phyloP scores from a whole-genome alignment of 1,140 invertebrate species.

The Bicyclus anynana region DNA sequence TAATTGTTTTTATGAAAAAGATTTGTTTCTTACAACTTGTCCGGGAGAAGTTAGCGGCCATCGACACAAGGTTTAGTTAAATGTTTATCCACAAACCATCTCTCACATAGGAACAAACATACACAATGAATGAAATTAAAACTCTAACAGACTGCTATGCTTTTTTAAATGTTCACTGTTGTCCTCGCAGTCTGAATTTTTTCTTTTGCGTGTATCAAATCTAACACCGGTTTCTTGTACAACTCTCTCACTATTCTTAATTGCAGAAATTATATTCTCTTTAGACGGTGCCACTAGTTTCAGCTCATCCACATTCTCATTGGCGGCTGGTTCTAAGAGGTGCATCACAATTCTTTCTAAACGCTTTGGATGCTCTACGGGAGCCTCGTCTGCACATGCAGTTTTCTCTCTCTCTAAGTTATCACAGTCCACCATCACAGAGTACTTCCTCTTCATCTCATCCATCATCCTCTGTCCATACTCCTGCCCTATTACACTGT shows the following conservation, averaged over 20 bases:
- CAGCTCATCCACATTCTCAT: conserved; percentile 52
- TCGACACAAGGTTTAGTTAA: too few species aligned
- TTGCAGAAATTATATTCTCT: conserved; percentile 67
- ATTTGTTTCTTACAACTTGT: too few species aligned
- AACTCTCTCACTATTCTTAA: conserved; percentile 67
- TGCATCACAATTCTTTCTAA: conserved; percentile 83
- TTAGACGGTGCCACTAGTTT: conserved; percentile 63
- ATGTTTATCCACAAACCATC: too few species aligned
- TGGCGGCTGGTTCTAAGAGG: conserved; percentile 80
- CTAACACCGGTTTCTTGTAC: conserved; percentile 61
- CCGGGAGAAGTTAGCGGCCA: too few species aligned
- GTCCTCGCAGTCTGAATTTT: conserved; percentile 48
- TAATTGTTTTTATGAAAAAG: too few species aligned
- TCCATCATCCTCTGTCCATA: conserved; percentile 83
- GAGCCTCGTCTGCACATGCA: conserved; percentile 62
- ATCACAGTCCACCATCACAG: conserved; percentile 80
- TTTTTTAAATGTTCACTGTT: conserved; percentile 54
- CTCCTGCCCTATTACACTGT: conserved; percentile 85
- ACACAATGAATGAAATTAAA: too few species aligned
- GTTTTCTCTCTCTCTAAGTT: conserved; percentile 43
- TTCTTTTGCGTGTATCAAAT: conserved; percentile 65
- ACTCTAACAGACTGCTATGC: conserved; percentile 41
- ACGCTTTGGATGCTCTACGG: conserved; percentile 82
- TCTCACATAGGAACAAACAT: too few species aligned
- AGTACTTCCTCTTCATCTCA: conserved; percentile 87